Percentiles rank a stretch among this genome's conserved stretches.
phyloP scores from a whole-genome alignment of 2,888 invertebrate species.

The Nemoura dubitans region DNA sequence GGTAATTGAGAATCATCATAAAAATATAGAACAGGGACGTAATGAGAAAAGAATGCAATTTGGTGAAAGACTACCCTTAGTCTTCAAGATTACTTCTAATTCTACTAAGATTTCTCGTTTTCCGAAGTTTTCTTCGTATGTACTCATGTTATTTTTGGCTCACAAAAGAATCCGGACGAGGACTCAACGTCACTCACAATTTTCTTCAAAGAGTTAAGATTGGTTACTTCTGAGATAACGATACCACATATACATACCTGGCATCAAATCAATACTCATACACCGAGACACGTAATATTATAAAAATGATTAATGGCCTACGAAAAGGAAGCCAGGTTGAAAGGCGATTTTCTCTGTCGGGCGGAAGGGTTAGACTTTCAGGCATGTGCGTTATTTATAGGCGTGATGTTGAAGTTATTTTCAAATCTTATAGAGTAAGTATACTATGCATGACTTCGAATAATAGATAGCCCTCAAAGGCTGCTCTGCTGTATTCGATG shows the following conservation, averaged over 20 bases:
- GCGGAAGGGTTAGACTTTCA: neutral
- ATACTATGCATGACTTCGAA: too few relatives aligned
- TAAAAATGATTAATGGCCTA: neutral
- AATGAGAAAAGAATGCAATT: too few relatives aligned
- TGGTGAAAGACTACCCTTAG: too few relatives aligned
- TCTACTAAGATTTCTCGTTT: too few relatives aligned
- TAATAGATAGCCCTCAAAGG: too few relatives aligned
- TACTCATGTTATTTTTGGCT: neutral
- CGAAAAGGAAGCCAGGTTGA: neutral
- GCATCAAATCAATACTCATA: neutral
- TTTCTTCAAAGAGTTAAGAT: constrained; percentile 5
- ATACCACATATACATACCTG: neutral
- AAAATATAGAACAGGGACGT: too few relatives aligned
- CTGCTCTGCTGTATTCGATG: too few relatives aligned
- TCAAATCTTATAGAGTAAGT: neutral
- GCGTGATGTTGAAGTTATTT: neutral
- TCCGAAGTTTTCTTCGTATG: neutral
- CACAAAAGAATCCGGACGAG: neutral
- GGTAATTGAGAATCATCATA: too few relatives aligned
- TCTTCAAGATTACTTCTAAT: too few relatives aligned
- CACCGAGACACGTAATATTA: neutral
- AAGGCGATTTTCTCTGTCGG: neutral
- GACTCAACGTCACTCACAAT: neutral
- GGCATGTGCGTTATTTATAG: neutral
- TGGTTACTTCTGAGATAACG: neutral